Evolutionary conservation across 2,797 vertebrate species (phyloP).

Genomic region (Hippoglossus hippoglossus): DNA sequence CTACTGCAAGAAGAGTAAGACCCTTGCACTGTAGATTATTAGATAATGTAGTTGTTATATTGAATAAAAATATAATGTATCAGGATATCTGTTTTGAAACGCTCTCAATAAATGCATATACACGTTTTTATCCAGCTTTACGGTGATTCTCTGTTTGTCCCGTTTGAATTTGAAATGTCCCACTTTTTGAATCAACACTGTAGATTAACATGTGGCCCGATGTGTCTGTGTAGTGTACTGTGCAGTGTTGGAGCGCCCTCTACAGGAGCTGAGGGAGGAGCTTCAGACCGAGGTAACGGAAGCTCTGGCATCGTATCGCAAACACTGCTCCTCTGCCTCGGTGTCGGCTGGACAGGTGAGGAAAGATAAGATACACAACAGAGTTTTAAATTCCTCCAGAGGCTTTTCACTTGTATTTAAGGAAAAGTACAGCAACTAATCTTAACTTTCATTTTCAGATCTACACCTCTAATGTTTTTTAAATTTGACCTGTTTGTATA

Average conservation of each 20-base stretch:
- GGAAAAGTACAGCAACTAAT: too few species aligned
- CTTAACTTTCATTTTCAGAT: too few species aligned
- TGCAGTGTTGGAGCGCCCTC: constrained; percentile 76
- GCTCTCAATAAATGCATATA: too few species aligned
- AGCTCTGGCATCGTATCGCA: constrained; percentile 82
- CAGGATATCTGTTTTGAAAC: too few species aligned
- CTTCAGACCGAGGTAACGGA: constrained; percentile 81
- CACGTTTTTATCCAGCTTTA: too few species aligned
- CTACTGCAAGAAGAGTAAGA: constrained; percentile 86
- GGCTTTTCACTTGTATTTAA: too few species aligned
- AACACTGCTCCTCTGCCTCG: constrained; percentile 81
- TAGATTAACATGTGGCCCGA: too few species aligned
- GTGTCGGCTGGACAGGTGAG: constrained; percentile 83
- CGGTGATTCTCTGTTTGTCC: too few species aligned
- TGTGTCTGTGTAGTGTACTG: constrained; percentile 76
- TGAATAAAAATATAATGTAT: too few species aligned
- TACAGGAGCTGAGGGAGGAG: constrained; percentile 83
- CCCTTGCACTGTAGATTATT: fast-evolving
- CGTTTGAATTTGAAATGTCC: too few species aligned
- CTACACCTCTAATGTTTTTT: too few species aligned
- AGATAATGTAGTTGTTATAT: background rate
- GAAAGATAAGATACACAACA: fast-evolving
- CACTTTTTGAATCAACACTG: background rate
- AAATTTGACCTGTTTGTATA: too few species aligned
- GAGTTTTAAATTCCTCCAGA: background rate